Conservation (phyloP, 1,140 invertebrate species). For the Drosophila ercepeae region DNA sequence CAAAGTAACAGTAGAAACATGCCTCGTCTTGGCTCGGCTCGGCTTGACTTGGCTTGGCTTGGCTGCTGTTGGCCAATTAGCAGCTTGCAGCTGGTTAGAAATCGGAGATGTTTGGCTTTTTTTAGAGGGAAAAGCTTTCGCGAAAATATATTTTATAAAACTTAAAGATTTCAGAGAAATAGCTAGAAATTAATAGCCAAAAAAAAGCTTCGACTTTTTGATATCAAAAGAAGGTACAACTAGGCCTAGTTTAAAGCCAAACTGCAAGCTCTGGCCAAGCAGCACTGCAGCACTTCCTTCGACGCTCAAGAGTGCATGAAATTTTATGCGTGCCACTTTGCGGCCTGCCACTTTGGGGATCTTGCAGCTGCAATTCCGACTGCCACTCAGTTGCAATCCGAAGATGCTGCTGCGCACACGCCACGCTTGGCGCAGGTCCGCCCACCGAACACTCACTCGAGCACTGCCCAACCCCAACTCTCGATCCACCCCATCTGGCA, state of each 20-base stretch:
- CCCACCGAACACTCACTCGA: neutral
- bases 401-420: slow-evolving; percentile 81
- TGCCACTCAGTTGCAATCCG: slow-evolving; percentile 65
- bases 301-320: slow-evolving; percentile 77
- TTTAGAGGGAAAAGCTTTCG: neutral
- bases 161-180: neutral
- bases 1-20: slow-evolving; percentile 23
- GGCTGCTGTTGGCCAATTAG: slow-evolving; percentile 50
- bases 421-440: slow-evolving; percentile 77
- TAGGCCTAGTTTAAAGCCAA: too few relatives aligned
- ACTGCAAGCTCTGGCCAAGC: slow-evolving; percentile 7
- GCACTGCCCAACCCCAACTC: neutral
- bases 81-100: slow-evolving; percentile 20
- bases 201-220: too few relatives aligned
- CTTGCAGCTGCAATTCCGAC: slow-evolving; percentile 9
- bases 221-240: too few relatives aligned
- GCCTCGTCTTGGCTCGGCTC: slow-evolving; percentile 29
- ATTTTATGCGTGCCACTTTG: slow-evolving; percentile 80
- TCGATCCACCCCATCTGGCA: neutral
- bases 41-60: slow-evolving; percentile 31
- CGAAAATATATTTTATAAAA: neutral
- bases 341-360: slow-evolving; percentile 24
- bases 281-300: slow-evolving; percentile 45
- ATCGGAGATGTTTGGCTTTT: slow-evolving; percentile 8
- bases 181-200: neutral